Evolutionary conservation across 2,888 invertebrate species (phyloP), one percentile per base, ranked within the genome.

Genomic region (Eristalis intricaria): DNA sequence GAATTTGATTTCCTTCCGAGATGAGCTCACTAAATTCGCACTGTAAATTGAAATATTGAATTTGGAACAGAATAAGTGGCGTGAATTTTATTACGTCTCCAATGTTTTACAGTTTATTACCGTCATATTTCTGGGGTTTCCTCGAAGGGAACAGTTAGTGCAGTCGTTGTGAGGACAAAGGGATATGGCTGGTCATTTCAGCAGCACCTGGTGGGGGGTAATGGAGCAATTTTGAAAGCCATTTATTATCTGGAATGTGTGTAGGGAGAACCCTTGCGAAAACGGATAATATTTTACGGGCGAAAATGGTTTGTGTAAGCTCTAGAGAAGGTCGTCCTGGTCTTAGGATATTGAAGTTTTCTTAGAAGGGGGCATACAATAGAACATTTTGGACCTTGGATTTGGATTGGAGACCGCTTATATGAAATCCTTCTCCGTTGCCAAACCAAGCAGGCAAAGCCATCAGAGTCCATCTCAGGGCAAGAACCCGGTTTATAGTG

Each of bases 1-100:
- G 70, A 75, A 81, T 75, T 81, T 81, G 63, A 75, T 81, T 81
- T 75, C 76, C 61, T 40, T 80, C 61, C 66, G 60, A 80, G 43
- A 80, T 43, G 43, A 68, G 4, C 23, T n/a, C 43, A 11, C 43
- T 75, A 70, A 81, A 80, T 50, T n/a, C 50, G 50, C 19, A 19
- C 60, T 23, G 32, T 75, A 35, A 13, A 68, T 43, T 35, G 38
- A 81, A 81, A 81, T 74, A 81, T 75, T 75, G 75, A 81, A 75
- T 69, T 75, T 81, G 64, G 5, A 58, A 63, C 63, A 75, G 35
- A 73, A 61, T 61, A 66, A 80, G 66, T 66, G 61, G 43, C 61
- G 74, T 40, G 43, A 15, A 65, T 71, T 79, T 71, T 71, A 79
- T 71, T 71, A 50, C 50, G 64, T 60, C 78, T 79, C 70, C 64